Percentiles rank a stretch among this genome's conserved stretches.
These are phyloP conservation scores for Leptobrachium leishanense DNA, from an alignment of 2,113 vertebrate species.

Conservation along the genomic window DNA sequence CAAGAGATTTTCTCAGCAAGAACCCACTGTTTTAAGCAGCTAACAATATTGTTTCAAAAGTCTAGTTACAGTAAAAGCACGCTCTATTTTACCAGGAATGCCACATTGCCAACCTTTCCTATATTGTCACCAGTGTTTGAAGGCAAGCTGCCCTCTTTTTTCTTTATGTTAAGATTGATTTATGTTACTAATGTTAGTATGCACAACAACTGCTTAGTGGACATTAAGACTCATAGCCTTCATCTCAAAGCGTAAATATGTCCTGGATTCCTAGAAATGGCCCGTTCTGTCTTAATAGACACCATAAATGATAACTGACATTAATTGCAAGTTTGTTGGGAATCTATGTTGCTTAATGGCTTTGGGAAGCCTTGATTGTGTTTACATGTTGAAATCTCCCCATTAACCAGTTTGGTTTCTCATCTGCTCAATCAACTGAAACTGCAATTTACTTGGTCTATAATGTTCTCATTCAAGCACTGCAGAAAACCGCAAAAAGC, in stretches of 20 bases:
- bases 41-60: slow-evolving; percentile 5
- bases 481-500: no score
- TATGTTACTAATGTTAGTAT: not conserved
- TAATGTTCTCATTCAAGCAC: no score
- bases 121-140: not conserved
- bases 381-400: no score
- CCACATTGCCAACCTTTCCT: not conserved
- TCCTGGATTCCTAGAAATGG: no score
- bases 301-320: no score
- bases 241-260: no score
- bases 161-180: not conserved
- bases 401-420: no score
- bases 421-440: no score
- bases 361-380: no score
- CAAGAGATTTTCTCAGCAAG: slow-evolving; percentile 41
- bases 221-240: not conserved
- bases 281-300: no score
- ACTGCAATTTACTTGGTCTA: no score
- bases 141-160: not conserved
- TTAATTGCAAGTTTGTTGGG: not conserved
- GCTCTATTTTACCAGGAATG: slow-evolving; percentile 1
- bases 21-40: slow-evolving; percentile 11
- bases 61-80: not conserved
- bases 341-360: not conserved
- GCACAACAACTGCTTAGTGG: not conserved